Conservation (phyloP, 37 sponge, comb jelly and placozoan genomes). For the Mnemiopsis leidyi region DNA sequence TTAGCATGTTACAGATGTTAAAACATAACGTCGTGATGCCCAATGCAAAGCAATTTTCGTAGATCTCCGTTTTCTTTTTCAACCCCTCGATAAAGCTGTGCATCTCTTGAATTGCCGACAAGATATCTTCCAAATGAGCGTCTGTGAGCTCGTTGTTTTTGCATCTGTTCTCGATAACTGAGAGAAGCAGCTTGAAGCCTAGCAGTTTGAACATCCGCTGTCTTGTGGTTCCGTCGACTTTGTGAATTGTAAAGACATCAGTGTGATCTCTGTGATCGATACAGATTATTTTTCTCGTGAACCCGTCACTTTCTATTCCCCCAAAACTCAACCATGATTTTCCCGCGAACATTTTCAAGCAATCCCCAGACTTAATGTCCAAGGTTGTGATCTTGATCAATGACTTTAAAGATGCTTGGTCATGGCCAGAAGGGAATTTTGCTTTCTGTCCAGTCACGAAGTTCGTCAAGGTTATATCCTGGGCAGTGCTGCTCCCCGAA, state of each 20-base stretch:
- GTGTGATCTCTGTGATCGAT: slow-evolving; percentile 50
- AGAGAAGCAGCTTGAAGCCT: slow-evolving; percentile 22
- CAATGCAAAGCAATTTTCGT: slow-evolving; percentile 37
- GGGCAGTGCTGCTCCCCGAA: not conserved
- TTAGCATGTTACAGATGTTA: slow-evolving; percentile 2
- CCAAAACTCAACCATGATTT: slow-evolving; percentile 51
- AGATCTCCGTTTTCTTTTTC: slow-evolving; percentile 24
- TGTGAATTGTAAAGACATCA: slow-evolving; percentile 45
- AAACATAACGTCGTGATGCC: slow-evolving; percentile 34
- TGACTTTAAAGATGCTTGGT: slow-evolving; percentile 8
- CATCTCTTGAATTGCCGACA: slow-evolving; percentile 30
- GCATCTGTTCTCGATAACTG: slow-evolving; percentile 29
- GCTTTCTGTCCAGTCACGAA: slow-evolving; percentile 50
- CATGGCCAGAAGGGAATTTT: slow-evolving; percentile 5
- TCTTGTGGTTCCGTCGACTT: not conserved
- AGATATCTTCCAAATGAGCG: not conserved
- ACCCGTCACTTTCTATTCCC: slow-evolving; percentile 31
- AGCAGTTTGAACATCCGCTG: slow-evolving; percentile 54
- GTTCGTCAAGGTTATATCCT: slow-evolving; percentile 29
- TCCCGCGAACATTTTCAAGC: slow-evolving; percentile 23
- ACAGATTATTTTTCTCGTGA: slow-evolving; percentile 16
- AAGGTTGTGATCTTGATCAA: slow-evolving; percentile 43
- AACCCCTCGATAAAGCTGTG: not conserved
- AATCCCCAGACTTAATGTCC: slow-evolving; percentile 49
- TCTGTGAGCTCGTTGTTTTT: not conserved